These are phyloP conservation scores for Peribatodes rhomboidaria DNA, from an alignment of 2,888 invertebrate species.

Conservation along the genomic window DNA sequence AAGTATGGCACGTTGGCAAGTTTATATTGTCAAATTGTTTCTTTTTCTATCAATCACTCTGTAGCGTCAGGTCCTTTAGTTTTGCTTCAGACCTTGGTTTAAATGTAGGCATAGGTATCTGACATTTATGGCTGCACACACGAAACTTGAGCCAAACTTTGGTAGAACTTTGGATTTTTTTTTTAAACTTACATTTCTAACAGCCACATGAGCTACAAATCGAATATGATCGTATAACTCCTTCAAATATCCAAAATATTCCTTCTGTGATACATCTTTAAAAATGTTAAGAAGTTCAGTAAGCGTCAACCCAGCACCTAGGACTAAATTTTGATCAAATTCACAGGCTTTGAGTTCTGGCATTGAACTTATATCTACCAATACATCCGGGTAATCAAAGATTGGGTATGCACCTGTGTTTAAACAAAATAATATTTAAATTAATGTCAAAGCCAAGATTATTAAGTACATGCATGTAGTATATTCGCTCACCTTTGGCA, in stretches of 20 bases:
- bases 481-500: conserved; percentile 84
- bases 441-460: background rate
- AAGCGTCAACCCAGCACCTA: conserved; percentile 1
- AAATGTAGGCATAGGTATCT: no score
- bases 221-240: background rate
- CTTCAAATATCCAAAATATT: conserved; percentile 1
- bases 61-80: no score
- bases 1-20: no score
- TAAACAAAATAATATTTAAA: background rate
- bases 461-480: conserved; percentile 22
- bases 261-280: background rate
- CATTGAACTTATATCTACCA: background rate
- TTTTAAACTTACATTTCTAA: conserved; percentile 1
- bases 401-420: conserved; percentile 9
- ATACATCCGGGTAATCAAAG: background rate
- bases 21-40: no score
- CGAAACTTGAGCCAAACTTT: no score
- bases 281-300: background rate
- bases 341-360: conserved; percentile 2
- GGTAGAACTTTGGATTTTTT: no score
- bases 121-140: no score
- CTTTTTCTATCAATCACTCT: no score
- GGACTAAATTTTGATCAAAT: background rate
- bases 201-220: background rate
- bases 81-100: no score